These are phyloP conservation scores for Empidonax alnorum DNA, from an alignment of 2,113 vertebrate species.

Conservation along the genomic window DNA sequence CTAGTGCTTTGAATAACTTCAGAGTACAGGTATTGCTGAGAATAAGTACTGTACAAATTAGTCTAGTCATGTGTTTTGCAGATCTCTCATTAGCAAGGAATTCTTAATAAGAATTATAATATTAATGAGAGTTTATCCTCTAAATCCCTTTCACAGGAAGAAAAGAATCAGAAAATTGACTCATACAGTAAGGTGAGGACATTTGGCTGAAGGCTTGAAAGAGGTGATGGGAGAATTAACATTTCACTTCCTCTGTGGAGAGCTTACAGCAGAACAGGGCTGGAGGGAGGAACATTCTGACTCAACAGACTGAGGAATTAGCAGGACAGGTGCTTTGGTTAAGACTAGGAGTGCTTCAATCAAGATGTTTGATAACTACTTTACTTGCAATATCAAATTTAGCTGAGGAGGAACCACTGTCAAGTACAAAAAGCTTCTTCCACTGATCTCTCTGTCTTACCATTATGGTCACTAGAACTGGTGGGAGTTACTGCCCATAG, in stretches of 20 bases:
- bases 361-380: neutral
- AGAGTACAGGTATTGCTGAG: neutral
- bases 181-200: neutral
- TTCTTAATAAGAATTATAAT: slow-evolving; percentile 4
- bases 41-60: neutral
- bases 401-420: neutral
- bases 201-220: neutral
- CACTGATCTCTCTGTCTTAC: neutral
- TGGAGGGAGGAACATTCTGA: neutral
- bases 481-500: neutral
- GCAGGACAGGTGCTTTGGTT: neutral
- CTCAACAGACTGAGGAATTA: neutral
- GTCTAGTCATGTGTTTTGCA: neutral
- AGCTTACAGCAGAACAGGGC: neutral
- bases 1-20: neutral
- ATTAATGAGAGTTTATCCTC: neutral
- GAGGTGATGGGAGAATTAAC: neutral
- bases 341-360: neutral
- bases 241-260: neutral
- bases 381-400: neutral
- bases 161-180: neutral
- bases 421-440: neutral
- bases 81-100: slow-evolving; percentile 1
- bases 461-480: neutral
- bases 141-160: neutral